Base-by-base conservation (phyloP, 2,113 vertebrate species). In the Riparia riparia region DNA sequence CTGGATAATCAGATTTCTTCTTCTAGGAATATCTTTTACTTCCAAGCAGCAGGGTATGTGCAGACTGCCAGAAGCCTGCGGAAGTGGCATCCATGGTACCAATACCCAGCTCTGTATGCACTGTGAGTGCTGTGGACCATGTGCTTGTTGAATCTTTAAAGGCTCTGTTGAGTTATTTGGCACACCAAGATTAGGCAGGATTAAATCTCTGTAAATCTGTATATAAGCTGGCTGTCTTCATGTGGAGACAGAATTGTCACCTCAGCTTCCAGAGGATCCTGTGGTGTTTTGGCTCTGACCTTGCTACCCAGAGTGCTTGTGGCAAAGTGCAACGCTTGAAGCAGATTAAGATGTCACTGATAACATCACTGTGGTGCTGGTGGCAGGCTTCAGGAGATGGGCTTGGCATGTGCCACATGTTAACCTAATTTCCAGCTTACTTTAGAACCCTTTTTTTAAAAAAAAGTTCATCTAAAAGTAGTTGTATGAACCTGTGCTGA, bases 251-350 rank as follows among this genome's bases (percentile, higher is more conserved):
- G 78, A 63, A 58, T 42, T 17, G 19, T 64, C 56, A 11, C 56
- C 44, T 92, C 56, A 39, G 45, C 68, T 95, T 80, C 83, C 69
- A 54, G 39, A 63, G 39, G 31, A 25, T 63, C 89, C 24, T 8
- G 65, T 53, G 47, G 41, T 77, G 53, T 89, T 58, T 31, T 65
- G 77, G 63, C 47, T 73, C 24, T 3, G 24, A 26, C 22, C 29
- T 77, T 1, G 0, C 28, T 76, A 44, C 49, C 17, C 6, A 4
- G 41, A 29, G 34, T 14, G 28, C 47, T 64, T 0, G 1, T 68
- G 50, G 31, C 44, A 32, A 31, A 7, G 24, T 31, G 34, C 44
- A 34, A n/a, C 15, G 0, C 32, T 42, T 66, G 60, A 49, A 80
- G 34, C 44, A 71, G 58, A 56, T 82, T 14, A 13, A 39, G 66